Base-by-base conservation (phyloP, 2,113 vertebrate species). In the Thinocorus orbignyianus region DNA sequence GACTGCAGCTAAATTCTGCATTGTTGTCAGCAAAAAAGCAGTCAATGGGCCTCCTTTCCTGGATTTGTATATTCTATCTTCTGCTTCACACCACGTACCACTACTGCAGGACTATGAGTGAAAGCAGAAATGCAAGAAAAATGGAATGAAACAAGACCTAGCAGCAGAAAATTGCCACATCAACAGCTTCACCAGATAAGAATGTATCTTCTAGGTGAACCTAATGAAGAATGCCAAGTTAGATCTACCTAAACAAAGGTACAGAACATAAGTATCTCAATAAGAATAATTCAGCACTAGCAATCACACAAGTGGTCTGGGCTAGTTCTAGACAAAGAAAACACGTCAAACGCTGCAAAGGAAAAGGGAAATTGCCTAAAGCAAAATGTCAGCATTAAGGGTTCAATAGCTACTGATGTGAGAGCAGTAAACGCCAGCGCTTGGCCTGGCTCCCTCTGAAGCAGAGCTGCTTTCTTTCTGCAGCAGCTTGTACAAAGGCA, bases 341-440 rank as follows among this genome's bases (percentile, higher is more conserved):
- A 88, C 61, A 79, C 51, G 58, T 86, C 86, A 81, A 88, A 83
- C 8, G 41, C 24, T 44, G 77, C 71, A 88, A 92, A 86, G 72
- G 37, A 92, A 91, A 86, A 95, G 39, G 24, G 28, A 85, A 91
- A 85, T 52, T 68, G 84, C 95, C 89, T 89, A 68, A 84, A 85
- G 95, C 81, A 92, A 72, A 52, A 89, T 64, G 92, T 92, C 83
- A 91, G 52, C 66, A 35, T 79, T 62, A 88, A 13, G 48, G 78
- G 64, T 74, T 92, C 80, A 65, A 20, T 11, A 90, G 88, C 66
- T 93, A 78, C 51, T 86, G 83, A 95, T 78, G 46, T 28, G 77
- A 93, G 30, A 96, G 64, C 35, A 62, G 86, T 84, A 90, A 94
- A 86, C 30, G 31, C 51, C 80, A 83, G n/a, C 30, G 37, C 65